These are phyloP conservation scores for Meiosimyza platycephala DNA, from an alignment of 2,888 invertebrate genomes.

Conservation along the genomic window DNA sequence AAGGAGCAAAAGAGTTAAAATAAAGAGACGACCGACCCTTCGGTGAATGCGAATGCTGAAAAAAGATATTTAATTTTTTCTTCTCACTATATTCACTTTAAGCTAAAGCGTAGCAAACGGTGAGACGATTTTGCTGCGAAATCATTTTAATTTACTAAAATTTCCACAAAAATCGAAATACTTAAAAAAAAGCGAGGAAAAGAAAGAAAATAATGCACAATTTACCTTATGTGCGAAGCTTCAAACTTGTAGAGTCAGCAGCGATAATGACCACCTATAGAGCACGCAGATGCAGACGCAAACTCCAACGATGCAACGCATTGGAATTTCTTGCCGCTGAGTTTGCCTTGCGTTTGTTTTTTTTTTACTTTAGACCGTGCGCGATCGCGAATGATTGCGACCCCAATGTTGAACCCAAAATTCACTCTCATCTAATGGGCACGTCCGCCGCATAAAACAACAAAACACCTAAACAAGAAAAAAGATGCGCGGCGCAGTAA, in stretches of 20 bases:
- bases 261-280: constrained; percentile 62
- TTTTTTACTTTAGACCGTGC: neutral
- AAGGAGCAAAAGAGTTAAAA: constrained; percentile 45
- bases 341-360: constrained; percentile 47
- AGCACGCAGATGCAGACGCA: constrained; percentile 38
- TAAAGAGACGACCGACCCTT: constrained; percentile 10
- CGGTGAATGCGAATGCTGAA: neutral
- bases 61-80: neutral
- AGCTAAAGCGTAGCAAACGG: constrained; percentile 22
- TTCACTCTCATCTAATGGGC: constrained; percentile 42
- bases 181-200: neutral
- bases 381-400: constrained; percentile 53
- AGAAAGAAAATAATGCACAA: neutral
- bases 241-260: constrained; percentile 37
- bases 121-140: constrained; percentile 5
- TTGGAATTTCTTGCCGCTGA: constrained; percentile 49
- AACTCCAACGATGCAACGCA: neutral
- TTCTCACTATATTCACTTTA: neutral
- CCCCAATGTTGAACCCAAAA: constrained; percentile 51
- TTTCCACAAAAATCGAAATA: constrained; percentile 14
- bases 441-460: constrained; percentile 17
- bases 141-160: constrained; percentile 35
- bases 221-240: constrained; percentile 1
- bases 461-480: constrained; percentile 7
- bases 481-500: neutral